These are phyloP conservation scores for Ateles fusciceps DNA, from an alignment of 2,797 vertebrate species.

Conservation along the genomic window DNA sequence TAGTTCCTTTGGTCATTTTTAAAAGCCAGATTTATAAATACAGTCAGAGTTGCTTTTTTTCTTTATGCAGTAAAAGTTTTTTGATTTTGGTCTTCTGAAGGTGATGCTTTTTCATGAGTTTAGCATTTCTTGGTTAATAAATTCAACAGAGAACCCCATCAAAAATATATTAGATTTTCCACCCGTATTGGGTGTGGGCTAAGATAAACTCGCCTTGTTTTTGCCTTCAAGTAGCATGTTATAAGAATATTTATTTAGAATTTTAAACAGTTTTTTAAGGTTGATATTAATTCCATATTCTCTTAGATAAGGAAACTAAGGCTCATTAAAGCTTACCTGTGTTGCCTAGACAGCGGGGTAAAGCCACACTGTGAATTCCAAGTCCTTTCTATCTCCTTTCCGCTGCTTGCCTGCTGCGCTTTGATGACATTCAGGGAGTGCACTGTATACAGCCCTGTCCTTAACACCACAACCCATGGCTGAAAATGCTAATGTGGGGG, in stretches of 20 bases:
- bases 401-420: background rate
- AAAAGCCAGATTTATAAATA: background rate
- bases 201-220: slow-evolving; percentile 8
- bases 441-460: slow-evolving; percentile 38
- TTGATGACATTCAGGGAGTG: slow-evolving; percentile 26
- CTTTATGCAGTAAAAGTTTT: background rate
- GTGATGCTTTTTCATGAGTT: background rate
- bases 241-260: slow-evolving; percentile 40
- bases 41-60: background rate
- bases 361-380: background rate
- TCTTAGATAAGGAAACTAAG: slow-evolving; percentile 16
- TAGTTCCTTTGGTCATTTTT: background rate
- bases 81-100: background rate
- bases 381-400: background rate
- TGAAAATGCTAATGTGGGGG: slow-evolving; percentile 43
- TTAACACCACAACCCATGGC: slow-evolving; percentile 20
- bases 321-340: slow-evolving; percentile 38
- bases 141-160: background rate
- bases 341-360: background rate
- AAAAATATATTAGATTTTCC: background rate
- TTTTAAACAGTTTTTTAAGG: slow-evolving; percentile 49
- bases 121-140: slow-evolving; percentile 19
- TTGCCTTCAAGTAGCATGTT: background rate
- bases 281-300: slow-evolving; percentile 34
- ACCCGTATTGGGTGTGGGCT: background rate